These are phyloP conservation scores for Leptopilina boulardi DNA, from an alignment of 1,140 invertebrate genomes.

Conservation along the genomic window DNA sequence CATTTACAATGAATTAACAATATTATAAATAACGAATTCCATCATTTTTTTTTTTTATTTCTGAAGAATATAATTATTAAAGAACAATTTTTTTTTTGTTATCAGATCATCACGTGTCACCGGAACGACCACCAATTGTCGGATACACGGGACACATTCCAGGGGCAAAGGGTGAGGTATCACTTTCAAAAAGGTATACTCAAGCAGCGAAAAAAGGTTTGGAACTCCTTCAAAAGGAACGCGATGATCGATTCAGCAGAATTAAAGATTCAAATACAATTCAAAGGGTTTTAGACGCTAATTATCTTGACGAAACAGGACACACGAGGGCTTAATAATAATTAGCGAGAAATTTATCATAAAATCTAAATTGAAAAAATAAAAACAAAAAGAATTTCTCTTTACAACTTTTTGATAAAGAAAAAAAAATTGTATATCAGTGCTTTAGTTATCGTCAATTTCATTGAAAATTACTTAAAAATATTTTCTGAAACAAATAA, in stretches of 20 bases:
- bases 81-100: slow-evolving; percentile 40
- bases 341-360: background rate
- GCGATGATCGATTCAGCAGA: slow-evolving; percentile 73
- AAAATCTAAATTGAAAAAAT: too few species aligned
- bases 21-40: too few species aligned
- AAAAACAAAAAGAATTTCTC: too few species aligned
- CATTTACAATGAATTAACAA: too few species aligned
- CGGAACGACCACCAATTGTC: slow-evolving; percentile 83
- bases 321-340: slow-evolving; percentile 50
- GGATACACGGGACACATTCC: slow-evolving; percentile 86
- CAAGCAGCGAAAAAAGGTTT: slow-evolving; percentile 81
- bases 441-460: too few species aligned
- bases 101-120: slow-evolving; percentile 81
- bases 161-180: slow-evolving; percentile 80
- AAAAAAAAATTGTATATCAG: too few species aligned
- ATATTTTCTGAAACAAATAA: too few species aligned
- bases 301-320: slow-evolving; percentile 55
- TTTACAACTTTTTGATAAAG: background rate
- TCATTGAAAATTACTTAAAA: too few species aligned
- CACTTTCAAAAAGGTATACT: slow-evolving; percentile 81
- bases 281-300: slow-evolving; percentile 56
- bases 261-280: slow-evolving; percentile 46
- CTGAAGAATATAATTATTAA: slow-evolving; percentile 8
- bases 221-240: slow-evolving; percentile 78
- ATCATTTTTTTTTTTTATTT: too few species aligned